Base-by-base conservation (phyloP, 2,888 invertebrate genomes). In the Orgyia antiqua region DNA sequence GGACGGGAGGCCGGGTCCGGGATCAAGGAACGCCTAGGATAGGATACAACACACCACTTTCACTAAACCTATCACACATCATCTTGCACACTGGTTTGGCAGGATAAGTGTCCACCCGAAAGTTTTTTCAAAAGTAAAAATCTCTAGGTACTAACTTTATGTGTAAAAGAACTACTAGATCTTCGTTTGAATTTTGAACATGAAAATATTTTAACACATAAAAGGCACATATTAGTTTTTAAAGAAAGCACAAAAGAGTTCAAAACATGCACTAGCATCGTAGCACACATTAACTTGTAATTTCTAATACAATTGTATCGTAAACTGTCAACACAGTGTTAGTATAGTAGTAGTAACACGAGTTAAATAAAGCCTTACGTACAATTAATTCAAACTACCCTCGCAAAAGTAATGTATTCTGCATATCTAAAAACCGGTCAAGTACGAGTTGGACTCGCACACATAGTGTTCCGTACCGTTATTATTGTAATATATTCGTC, bases 61-160 rank as follows among this genome's bases (percentile, higher is more conserved):
- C 66, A 59, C 51, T 56, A 38, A 51, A 46, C 49, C 36, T 61
- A 50, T 49, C 62, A 60, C 40, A 42, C 42, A 10, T 51, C 47
- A 42, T 49, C 70, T 48, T 43, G 39, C 71, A 52, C 58, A 52
- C 63, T 54, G 65, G 63, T 52, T 42, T 41, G 54, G 57, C 48
- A 36, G 56, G 58, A 57, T 45, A 53, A 73, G 77, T 79, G 83
- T 82, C 78, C 84, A 86, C 80, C 83, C 83, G 77, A 74, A 62
- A 61, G 62, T 56, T 56, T 51, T 54, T 55, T 36, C 40, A 27
- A 39, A 25, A 38, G 32, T 36, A 36, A 35, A 52, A 42, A 45
- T 39, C 11, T 41, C 34, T 46, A 33, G 48, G 31, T 65, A 76
- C 75, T 74, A 72, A 77, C 74, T 56, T 58, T 58, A 51, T 31